Percentiles rank a stretch among this genome's conserved stretches.
These are phyloP conservation scores for Augochlorella aurata DNA, from an alignment of 2,888 invertebrate species.

Conservation along the genomic window DNA sequence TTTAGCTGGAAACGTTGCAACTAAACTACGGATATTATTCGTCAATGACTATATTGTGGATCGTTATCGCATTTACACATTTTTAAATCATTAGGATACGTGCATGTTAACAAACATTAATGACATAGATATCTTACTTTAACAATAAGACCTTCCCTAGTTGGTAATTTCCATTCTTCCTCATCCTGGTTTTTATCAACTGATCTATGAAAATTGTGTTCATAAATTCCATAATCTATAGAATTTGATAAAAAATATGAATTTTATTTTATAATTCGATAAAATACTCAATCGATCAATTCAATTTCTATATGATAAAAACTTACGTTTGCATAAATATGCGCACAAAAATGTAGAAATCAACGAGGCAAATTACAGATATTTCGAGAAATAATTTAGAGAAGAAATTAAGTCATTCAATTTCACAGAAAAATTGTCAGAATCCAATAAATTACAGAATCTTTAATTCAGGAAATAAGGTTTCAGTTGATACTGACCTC, in stretches of 20 bases:
- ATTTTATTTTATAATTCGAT: background rate
- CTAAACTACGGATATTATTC: background rate
- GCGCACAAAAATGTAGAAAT: no score
- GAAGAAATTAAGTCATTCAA: background rate
- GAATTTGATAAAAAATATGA: background rate
- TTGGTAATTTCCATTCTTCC: no score
- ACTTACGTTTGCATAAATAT: no score
- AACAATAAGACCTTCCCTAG: no score
- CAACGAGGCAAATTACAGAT: background rate
- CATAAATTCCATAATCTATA: background rate
- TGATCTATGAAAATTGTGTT: background rate
- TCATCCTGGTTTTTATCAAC: no score
- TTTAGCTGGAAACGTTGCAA: background rate
- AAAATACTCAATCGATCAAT: background rate
- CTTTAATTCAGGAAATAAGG: background rate
- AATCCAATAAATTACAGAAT: background rate
- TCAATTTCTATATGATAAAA: background rate
- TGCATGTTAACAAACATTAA: no score
- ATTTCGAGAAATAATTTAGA: background rate
- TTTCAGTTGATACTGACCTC: background rate
- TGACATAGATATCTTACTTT: no score
- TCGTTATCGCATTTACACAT: no score
- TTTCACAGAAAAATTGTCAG: no score
- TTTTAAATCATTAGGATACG: no score
- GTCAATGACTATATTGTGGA: background rate